Evolutionary conservation across 2,888 invertebrate genomes (phyloP), one percentile per base, ranked within the genome.

Genomic region (Epistrophe eligans): DNA sequence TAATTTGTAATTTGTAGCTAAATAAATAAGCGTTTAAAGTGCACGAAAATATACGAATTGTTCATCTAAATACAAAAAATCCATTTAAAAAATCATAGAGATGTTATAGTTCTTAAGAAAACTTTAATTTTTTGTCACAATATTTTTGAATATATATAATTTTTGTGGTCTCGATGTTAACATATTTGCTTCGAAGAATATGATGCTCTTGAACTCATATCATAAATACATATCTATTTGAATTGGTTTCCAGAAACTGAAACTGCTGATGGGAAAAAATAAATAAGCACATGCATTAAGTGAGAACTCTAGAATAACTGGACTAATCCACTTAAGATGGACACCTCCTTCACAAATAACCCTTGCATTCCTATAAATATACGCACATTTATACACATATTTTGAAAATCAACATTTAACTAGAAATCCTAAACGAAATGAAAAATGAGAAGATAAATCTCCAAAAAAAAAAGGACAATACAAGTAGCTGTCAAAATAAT

Each of bases 241-340:
- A 62, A 17, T 17, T 17, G 15, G 8, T 48, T 48, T 35, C 13
- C 32, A 32, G 4, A 13, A 48, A 32, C 28, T 28, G 8, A 66
- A 50, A 24, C 24, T 24, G 24, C 24, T 13, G 19, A 13, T 35
- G 32, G 5, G 13, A 19, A 9, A n/a, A 35, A 71, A 28, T n/a
- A n/a, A n/a, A 66, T 71, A 67, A 67, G 62, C 85, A 70, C 73
- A 82, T 82, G 82, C 84, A 62, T 77, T 43, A 48, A 45, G 24
- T 50, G 17, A 32, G 60, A 73, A 74, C 55, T 79, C 62, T 62
- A 10, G 83, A 79, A 83, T 83, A 83, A 83, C 79, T 73, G 48
- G 62, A 82, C 77, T 85, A 85, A 85, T 85, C 85, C 85, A 85
- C 82, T 85, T 85, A 85, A 74, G 70, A 85, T 73, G 73, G 73